These are phyloP conservation scores for Beroe ovata DNA, from an alignment of 37 sponge, comb jelly and placozoan species.

Conservation along the genomic window DNA sequence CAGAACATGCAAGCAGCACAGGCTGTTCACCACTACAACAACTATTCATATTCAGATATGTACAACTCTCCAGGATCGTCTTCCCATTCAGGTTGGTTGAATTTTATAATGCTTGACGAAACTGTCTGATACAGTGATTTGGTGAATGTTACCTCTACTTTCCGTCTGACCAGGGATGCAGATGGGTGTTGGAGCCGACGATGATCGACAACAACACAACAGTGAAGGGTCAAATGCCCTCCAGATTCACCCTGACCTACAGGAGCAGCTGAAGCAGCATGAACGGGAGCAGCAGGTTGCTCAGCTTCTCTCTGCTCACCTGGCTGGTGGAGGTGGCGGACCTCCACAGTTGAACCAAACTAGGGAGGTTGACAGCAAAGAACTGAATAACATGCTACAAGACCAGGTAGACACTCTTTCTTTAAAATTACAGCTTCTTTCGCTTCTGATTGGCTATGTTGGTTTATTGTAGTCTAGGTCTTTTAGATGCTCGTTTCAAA, in stretches of 20 bases:
- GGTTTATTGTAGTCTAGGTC: too few relatives aligned
- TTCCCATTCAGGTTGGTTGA: constrained; percentile 28
- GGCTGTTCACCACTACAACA: constrained; percentile 60
- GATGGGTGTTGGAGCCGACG: background rate
- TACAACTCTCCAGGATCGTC: constrained; percentile 60
- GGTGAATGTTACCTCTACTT: too few relatives aligned
- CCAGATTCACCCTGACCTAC: constrained; percentile 53
- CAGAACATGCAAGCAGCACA: constrained; percentile 63
- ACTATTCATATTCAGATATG: constrained; percentile 1
- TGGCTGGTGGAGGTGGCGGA: too few relatives aligned
- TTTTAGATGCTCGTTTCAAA: too few relatives aligned
- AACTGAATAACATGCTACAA: background rate
- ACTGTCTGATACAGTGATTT: too few relatives aligned
- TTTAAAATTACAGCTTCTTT: too few relatives aligned
- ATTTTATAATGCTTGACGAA: too few relatives aligned
- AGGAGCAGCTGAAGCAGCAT: constrained; percentile 28
- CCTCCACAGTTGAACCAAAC: background rate
- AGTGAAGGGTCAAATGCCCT: background rate
- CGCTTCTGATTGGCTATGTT: too few relatives aligned
- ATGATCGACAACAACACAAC: background rate
- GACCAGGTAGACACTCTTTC: too few relatives aligned
- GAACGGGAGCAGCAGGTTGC: constrained; percentile 13
- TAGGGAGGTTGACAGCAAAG: background rate
- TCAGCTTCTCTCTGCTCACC: background rate
- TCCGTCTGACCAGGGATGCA: background rate